Evolutionary conservation across 2,888 invertebrate genomes (phyloP), one percentile per base, ranked within the genome.

Genomic region (Cerastis rubricosa): DNA sequence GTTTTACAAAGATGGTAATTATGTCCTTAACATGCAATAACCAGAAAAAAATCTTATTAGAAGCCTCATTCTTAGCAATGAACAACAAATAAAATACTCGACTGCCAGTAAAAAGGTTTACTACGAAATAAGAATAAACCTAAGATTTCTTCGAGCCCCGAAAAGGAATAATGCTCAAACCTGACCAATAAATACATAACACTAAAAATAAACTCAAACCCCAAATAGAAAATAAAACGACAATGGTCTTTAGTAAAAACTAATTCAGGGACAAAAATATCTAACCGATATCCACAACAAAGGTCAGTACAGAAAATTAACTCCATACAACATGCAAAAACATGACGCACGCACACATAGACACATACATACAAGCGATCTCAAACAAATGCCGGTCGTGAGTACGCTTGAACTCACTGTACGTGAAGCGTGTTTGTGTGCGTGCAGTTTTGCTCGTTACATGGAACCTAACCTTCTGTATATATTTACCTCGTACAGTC

Each of bases 241-340:
- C 78, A 83, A 68, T 68, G 61, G 67, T 83, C 83, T 83, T 81
- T 72, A 83, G 73, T 73, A 71, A 68, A 61, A 71, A 64, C 85
- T 83, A 85, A 84, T 83, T 83, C 67, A 35, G 72, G 66, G 72
- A 71, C 70, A 67, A 66, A 80, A 80, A 83, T 81, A 81, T 73
- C 69, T 74, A 61, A 64, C 54, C 45, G 45, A 67, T 61, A 57
- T 9, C 35, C 80, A 59, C 45, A 29, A 6, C 0, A 14, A 0
- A 40, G 8, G 0, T 1, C 29, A 0, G 0, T 19, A 14, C 35
- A 78, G 65, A 65, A 78, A n/a, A 0, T 17, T 1, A 2, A 2
- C 22, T 59, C 1, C 22, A 14, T 17, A 19, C 5, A 65, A 14
- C 2, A 7, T 12, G 11, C 1, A 0, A 35, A 57, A 65, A n/a